A percentile compares a stretch with the other conserved stretches of the same genome.
Evolutionary conservation across 1,140 invertebrate genomes (phyloP).

Genomic region (Hylaeus volcanicus): DNA sequence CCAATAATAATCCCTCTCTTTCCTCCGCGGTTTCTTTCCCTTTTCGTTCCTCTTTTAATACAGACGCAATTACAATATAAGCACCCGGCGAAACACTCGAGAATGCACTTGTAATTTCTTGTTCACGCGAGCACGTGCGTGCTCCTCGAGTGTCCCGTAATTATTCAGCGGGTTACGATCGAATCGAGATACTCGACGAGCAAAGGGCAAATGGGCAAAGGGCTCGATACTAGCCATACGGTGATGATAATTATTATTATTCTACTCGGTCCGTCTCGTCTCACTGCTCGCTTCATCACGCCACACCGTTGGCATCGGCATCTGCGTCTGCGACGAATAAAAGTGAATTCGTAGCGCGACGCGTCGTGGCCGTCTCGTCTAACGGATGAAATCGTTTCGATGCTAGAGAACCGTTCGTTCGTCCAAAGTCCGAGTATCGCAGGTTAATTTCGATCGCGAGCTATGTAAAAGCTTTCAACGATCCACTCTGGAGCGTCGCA

Average conservation of each 20-base stretch:
- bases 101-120: constrained; percentile 15
- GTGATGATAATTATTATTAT: constrained; percentile 1
- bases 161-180: constrained; percentile 29
- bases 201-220: neutral
- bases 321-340: no score
- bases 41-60: no score
- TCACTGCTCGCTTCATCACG: no score
- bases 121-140: constrained; percentile 15
- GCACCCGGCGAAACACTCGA: constrained; percentile 25
- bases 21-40: neutral
- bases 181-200: constrained; percentile 5
- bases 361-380: no score
- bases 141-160: constrained; percentile 26
- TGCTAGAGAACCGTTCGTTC: neutral
- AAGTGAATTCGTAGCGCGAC: no score
- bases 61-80: constrained; percentile 37
- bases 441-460: neutral
- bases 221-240: neutral
- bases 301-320: no score
- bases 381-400: neutral
- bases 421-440: no score
- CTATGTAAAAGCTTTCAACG: neutral
- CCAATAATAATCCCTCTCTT: constrained; percentile 13
- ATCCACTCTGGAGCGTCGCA: neutral
- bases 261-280: no score